Base-by-base conservation (phyloP, 2,888 invertebrate genomes). In the Tyria jacobaeae region DNA sequence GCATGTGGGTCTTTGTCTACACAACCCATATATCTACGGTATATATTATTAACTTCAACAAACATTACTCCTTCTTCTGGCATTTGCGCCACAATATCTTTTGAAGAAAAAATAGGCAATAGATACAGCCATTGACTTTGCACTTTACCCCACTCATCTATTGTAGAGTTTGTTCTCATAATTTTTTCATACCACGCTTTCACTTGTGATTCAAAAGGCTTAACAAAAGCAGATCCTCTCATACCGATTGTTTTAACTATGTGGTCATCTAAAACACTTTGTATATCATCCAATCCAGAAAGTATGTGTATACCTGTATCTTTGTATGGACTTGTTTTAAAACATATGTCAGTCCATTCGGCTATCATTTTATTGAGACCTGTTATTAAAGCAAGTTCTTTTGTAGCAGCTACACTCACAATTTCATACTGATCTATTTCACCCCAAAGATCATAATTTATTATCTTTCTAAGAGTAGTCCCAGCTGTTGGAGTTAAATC, bases 71-170 rank as follows among this genome's bases (percentile, higher is more conserved):
- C 97, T 89, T 98, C 98, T 82, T 97, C 96, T 0, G 97, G 97
- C 96, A 98, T 97, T 86, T 97, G 97, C 10, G 96, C 96, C 60
- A 97, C 96, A 68, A 98, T 98, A 81, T 97, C 97, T 86, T 97
- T 96, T 3, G 97, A 97, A 37, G 97, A 96, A 89, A 98, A 98
- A 80, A 98, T 97, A 0, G 98, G 98, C 73, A 98, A 94, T 66
- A 98, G 92, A 84, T 98, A 97, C 67, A 98, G 90, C 98, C 98
- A 98, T 67, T 97, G 96, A 57, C 96, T 95, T 91, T 98, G 98
- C 31, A 97, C 97, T 94, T 96, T 97, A 37, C 96, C 95, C 97
- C 97, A 98, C 88, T 97, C 97, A 66, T 97, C 97, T 47, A 98
- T 95, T 4, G 97, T 97, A 53, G 92, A 90, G 82, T 96, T 96